Evolutionary conservation across 2,113 vertebrate genomes (phyloP).

Genomic region (Pteronura brasiliensis): DNA sequence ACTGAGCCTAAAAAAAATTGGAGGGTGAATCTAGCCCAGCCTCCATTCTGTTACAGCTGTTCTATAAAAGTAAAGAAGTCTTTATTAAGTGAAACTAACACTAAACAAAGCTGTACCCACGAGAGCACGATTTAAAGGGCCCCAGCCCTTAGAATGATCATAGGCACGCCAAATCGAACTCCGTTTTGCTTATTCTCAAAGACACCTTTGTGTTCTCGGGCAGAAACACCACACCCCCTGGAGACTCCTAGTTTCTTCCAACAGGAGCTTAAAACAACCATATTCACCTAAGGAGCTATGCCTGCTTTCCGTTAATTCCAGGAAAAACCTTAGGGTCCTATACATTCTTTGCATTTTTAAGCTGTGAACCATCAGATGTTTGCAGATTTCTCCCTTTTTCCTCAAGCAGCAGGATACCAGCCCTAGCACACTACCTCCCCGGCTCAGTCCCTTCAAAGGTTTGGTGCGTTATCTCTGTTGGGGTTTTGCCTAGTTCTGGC

Average conservation of each 20-base stretch:
- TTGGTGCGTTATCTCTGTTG: background rate
- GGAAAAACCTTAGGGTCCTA: background rate
- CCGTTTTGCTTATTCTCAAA: background rate
- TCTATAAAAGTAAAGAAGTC: background rate
- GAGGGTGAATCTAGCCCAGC: background rate
- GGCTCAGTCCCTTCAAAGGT: background rate
- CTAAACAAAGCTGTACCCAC: background rate
- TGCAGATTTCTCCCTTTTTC: background rate
- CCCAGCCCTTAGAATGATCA: background rate
- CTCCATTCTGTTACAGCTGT: background rate
- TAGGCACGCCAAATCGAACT: background rate
- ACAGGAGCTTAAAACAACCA: background rate
- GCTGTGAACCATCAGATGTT: background rate
- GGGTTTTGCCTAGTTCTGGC: background rate
- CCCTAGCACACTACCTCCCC: background rate
- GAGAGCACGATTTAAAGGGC: background rate
- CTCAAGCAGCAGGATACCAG: background rate
- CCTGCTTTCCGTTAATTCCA: background rate
- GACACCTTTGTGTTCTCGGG: background rate
- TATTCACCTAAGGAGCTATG: background rate
- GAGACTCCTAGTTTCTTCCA: background rate
- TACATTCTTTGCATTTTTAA: background rate
- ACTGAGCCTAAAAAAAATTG: background rate
- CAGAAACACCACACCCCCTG: background rate
- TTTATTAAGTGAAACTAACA: background rate